Evolutionary conservation across 2,113 vertebrate species (phyloP).

Genomic region (Okapia johnstoni): DNA sequence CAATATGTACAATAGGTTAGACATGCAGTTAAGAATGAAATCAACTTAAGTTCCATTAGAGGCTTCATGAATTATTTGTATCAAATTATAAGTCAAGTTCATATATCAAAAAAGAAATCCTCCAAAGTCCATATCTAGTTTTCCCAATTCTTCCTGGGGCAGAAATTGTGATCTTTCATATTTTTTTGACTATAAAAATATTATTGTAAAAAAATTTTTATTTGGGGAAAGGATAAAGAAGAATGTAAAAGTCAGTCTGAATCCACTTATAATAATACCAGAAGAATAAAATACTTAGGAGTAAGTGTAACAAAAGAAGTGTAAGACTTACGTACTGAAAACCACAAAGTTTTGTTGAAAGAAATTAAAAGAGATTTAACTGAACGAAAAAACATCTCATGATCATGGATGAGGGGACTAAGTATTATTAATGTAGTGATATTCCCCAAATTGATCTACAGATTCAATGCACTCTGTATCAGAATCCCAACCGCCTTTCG

Average conservation of each 20-base stretch:
- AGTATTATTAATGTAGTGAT: background rate
- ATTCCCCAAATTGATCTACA: background rate
- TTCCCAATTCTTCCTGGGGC: background rate
- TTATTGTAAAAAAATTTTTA: background rate
- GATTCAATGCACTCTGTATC: background rate
- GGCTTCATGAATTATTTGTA: background rate
- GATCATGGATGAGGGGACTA: background rate
- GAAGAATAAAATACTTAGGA: background rate
- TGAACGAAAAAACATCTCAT: background rate
- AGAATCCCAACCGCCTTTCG: background rate
- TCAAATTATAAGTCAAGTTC: background rate
- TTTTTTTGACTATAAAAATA: background rate
- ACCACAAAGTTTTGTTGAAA: background rate
- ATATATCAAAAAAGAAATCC: background rate
- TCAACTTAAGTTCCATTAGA: background rate
- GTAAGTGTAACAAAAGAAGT: constrained; percentile 22
- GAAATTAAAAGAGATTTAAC: background rate
- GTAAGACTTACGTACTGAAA: background rate
- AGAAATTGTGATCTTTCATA: background rate
- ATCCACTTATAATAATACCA: background rate
- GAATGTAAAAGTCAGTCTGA: background rate
- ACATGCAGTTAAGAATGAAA: background rate
- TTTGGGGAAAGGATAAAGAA: background rate
- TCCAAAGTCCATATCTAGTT: background rate
- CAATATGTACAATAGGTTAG: constrained; percentile 20